phyloP scores from a whole-genome alignment of 1,140 invertebrate genomes.

The Hylaeus volcanicus region DNA sequence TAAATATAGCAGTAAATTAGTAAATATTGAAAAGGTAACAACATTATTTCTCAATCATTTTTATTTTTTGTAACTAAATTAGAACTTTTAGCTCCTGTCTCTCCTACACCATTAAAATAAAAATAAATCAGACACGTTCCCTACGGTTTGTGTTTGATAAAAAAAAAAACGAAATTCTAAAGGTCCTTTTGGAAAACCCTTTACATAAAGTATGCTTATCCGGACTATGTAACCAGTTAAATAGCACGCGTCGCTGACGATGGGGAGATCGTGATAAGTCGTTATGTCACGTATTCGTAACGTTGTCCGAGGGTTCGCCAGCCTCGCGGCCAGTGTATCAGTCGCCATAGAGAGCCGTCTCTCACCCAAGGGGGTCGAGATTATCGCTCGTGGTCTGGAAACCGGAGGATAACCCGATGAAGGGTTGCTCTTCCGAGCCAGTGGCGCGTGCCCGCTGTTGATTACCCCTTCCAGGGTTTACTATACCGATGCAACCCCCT shows the following conservation, averaged over 20 bases:
- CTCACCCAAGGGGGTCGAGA: constrained; percentile 47
- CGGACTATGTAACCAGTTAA: too few species aligned
- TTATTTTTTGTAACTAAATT: too few species aligned
- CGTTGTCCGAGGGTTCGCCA: constrained; percentile 31
- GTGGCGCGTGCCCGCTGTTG: constrained; percentile 69
- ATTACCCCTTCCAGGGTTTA: constrained; percentile 54
- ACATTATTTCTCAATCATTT: too few species aligned
- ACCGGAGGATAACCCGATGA: constrained; percentile 68
- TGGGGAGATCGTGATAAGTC: constrained; percentile 13
- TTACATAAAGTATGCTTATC: too few species aligned
- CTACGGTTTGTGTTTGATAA: too few species aligned
- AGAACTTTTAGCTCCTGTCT: too few species aligned
- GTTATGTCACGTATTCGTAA: constrained; percentile 27
- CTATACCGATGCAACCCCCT: constrained; percentile 61
- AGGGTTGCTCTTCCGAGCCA: constrained; percentile 75
- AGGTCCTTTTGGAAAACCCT: too few species aligned
- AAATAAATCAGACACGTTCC: too few species aligned
- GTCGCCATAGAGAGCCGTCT: constrained; percentile 11
- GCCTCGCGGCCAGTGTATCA: constrained; percentile 1
- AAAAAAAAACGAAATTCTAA: too few species aligned
- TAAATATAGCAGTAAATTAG: too few species aligned
- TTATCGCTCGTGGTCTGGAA: constrained; percentile 63
- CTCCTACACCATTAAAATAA: too few species aligned
- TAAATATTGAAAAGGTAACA: too few species aligned
- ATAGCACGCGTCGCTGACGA: neutral